phyloP scores from a whole-genome alignment of 1,140 invertebrate species.

The Drosophila ironensis region DNA sequence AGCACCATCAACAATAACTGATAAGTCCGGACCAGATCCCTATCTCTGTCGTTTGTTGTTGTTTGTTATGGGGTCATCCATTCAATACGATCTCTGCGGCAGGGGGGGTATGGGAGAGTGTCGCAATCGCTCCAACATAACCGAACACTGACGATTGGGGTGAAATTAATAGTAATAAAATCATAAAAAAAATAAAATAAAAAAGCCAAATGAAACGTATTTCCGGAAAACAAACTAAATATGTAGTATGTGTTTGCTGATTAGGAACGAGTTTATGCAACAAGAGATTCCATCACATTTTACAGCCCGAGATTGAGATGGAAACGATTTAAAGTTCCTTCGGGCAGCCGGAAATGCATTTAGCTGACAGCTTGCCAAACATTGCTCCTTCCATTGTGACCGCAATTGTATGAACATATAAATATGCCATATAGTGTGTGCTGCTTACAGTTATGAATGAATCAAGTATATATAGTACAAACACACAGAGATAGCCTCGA shows the following conservation, averaged over 20 bases:
- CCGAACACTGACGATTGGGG: conserved; percentile 8
- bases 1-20: conserved; percentile 32
- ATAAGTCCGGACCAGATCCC: conserved; percentile 65
- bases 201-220: conserved; percentile 29
- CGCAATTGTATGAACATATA: conserved; percentile 48
- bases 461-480: conserved; percentile 34
- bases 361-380: no score
- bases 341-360: neutral
- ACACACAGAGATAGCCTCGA: neutral
- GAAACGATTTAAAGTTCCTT: no score
- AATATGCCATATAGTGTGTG: conserved; percentile 15
- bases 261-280: neutral
- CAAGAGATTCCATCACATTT: neutral
- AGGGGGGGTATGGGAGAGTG: conserved; percentile 10
- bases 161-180: conserved; percentile 22
- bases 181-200: conserved; percentile 37
- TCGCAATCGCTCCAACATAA: conserved; percentile 61
- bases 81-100: conserved; percentile 41
- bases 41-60: conserved; percentile 52
- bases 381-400: neutral
- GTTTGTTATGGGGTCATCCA: conserved; percentile 67
- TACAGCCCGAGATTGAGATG: no score
- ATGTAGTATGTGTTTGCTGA: no score
- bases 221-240: conserved; percentile 14
- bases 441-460: conserved; percentile 72